Conservation (phyloP, 2,797 vertebrate species). For the Danio aesculapii region DNA sequence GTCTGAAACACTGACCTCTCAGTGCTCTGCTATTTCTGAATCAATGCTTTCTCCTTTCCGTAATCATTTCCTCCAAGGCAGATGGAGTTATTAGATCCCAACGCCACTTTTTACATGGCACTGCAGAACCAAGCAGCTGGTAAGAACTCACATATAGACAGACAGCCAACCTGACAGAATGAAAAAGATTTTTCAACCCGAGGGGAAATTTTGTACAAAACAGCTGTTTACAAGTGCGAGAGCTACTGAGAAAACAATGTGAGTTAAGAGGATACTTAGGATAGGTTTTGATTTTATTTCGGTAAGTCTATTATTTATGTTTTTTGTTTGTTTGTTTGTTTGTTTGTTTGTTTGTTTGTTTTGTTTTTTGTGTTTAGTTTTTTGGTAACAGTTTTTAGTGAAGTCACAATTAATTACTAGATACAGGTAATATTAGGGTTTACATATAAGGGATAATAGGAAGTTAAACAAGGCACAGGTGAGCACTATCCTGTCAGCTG, state of each 20-base stretch:
- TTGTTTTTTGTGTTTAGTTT: no score
- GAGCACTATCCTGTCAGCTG: no score
- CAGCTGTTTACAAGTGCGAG: not conserved
- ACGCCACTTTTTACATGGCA: conserved; percentile 8
- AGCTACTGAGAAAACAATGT: not conserved
- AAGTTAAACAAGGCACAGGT: no score
- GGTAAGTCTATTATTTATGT: no score
- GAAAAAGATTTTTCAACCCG: not conserved
- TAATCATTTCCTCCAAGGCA: conserved; percentile 31
- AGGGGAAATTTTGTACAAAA: not conserved
- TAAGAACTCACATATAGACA: not conserved
- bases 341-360: no score
- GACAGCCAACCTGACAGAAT: conserved; percentile 1
- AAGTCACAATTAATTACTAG: no score
- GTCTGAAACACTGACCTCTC: conserved; percentile 26
- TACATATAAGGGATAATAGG: no score
- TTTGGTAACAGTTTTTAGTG: no score
- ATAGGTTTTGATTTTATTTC: no score
- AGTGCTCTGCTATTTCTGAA: conserved; percentile 15
- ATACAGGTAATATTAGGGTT: no score
- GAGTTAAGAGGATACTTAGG: not conserved
- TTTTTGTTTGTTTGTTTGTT: no score
- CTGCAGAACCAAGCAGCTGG: conserved; percentile 14
- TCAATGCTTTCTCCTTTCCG: conserved; percentile 27
- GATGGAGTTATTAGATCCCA: conserved; percentile 24